Percentiles rank a stretch among this genome's conserved stretches.
These are phyloP conservation scores for Apodemia duryi DNA, from an alignment of 2,888 invertebrate species.

Conservation along the genomic window DNA sequence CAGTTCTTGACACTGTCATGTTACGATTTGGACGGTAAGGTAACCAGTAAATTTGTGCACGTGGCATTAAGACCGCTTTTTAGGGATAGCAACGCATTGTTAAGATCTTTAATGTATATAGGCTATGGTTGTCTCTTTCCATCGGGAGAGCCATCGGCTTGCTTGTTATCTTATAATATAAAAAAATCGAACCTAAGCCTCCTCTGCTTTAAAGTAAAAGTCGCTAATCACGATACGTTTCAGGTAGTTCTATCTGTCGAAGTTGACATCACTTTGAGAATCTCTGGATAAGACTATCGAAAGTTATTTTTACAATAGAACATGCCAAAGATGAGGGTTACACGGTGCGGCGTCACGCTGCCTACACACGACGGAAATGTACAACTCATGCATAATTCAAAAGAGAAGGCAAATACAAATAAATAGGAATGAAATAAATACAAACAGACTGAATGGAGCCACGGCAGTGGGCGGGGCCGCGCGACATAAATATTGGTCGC, in stretches of 20 bases:
- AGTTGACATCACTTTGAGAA: not conserved
- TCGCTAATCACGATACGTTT: too few relatives aligned
- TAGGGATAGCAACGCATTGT: too few relatives aligned
- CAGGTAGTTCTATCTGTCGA: too few relatives aligned
- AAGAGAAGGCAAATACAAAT: conserved; percentile 69
- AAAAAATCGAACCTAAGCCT: too few relatives aligned
- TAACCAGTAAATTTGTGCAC: too few relatives aligned
- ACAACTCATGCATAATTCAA: conserved; percentile 72
- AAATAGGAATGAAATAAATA: conserved; percentile 78
- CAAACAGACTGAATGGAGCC: conserved; percentile 78
- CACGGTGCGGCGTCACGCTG: conserved; percentile 70
- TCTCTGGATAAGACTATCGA: conserved; percentile 1
- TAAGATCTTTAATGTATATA: conserved; percentile 14
- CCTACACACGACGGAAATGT: conserved; percentile 78
- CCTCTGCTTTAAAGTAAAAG: too few relatives aligned
- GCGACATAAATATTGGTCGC: conserved; percentile 76
- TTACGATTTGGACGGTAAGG: too few relatives aligned
- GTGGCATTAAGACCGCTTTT: too few relatives aligned
- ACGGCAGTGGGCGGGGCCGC: conserved; percentile 70
- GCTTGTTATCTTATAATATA: too few relatives aligned
- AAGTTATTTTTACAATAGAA: conserved; percentile 11
- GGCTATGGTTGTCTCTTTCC: too few relatives aligned
- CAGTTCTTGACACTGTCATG: too few relatives aligned
- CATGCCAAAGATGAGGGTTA: conserved; percentile 39
- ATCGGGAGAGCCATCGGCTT: too few relatives aligned